Conservation (phyloP, 1,140 invertebrate genomes). For the Himalopsyche phryganea region DNA sequence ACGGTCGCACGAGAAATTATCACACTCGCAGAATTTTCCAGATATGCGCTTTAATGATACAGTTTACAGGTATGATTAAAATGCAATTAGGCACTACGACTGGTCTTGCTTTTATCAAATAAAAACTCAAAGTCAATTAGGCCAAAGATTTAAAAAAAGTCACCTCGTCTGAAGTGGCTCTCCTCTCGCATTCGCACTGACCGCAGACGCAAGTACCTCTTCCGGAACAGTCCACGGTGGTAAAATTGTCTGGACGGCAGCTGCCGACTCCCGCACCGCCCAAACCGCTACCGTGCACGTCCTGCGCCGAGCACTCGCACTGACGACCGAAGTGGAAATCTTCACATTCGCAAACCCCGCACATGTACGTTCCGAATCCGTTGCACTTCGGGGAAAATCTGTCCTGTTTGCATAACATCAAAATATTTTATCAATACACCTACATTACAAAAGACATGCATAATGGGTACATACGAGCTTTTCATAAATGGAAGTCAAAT, state of each 20-base stretch:
- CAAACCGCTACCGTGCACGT: slow-evolving; percentile 42
- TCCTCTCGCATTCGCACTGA: slow-evolving; percentile 69
- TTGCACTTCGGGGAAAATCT: slow-evolving; percentile 59
- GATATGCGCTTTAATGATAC: slow-evolving; percentile 59
- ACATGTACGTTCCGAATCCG: slow-evolving; percentile 67
- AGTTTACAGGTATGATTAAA: slow-evolving; percentile 1
- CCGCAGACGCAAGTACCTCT: slow-evolving; percentile 79
- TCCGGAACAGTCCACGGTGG: slow-evolving; percentile 68
- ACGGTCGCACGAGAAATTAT: slow-evolving; percentile 92
- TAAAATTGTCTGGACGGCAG: slow-evolving; percentile 73
- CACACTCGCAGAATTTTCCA: slow-evolving; percentile 88
- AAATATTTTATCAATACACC: background rate
- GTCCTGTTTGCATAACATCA: background rate
- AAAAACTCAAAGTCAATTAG: no score
- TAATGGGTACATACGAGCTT: no score
- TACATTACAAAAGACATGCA: background rate
- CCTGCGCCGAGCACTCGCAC: slow-evolving; percentile 77
- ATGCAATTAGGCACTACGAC: background rate
- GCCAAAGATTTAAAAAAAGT: no score
- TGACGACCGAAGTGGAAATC: slow-evolving; percentile 73
- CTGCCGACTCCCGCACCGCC: slow-evolving; percentile 53
- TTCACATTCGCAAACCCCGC: slow-evolving; percentile 86
- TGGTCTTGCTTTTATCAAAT: no score
- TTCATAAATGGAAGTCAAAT: no score
- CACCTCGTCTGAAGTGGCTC: slow-evolving; percentile 56